Conservation (phyloP, 2,113 vertebrate species). For the Micromys minutus region DNA sequence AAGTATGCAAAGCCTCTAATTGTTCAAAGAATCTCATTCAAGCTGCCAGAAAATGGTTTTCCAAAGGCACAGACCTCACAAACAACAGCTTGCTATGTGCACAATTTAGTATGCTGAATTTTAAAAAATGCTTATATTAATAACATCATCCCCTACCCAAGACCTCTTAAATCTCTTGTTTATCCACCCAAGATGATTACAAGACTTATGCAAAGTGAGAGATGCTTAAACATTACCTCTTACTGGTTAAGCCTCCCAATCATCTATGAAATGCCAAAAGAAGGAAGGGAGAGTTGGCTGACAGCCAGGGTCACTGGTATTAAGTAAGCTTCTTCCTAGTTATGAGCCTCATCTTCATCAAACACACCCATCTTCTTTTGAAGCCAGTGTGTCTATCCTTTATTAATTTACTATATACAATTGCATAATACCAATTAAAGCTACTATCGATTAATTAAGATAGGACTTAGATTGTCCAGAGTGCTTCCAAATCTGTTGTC, state of each 20-base stretch:
- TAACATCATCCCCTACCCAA: constrained; percentile 7
- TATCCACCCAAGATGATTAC: constrained; percentile 25
- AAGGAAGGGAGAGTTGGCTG: constrained; percentile 20
- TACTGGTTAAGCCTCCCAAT: constrained; percentile 47
- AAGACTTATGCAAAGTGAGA: constrained; percentile 59
- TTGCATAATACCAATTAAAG: constrained; percentile 34
- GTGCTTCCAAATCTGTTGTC: constrained; percentile 41
- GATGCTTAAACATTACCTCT: constrained; percentile 58
- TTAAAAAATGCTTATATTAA: constrained; percentile 59
- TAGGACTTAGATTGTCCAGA: neutral
- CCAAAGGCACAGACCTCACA: constrained; percentile 54
- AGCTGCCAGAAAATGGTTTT: constrained; percentile 66
- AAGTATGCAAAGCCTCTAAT: constrained; percentile 74
- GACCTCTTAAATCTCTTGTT: constrained; percentile 47
- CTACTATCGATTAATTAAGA: constrained; percentile 33
- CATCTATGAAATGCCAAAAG: constrained; percentile 39
- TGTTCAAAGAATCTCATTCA: constrained; percentile 63
- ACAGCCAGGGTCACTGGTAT: neutral
- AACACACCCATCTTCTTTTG: constrained; percentile 36
- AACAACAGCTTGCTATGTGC: constrained; percentile 54
- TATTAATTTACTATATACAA: constrained; percentile 11
- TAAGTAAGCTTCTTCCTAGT: constrained; percentile 57
- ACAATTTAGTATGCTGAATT: constrained; percentile 54
- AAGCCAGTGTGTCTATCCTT: neutral
- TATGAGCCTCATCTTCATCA: constrained; percentile 48